A percentile compares a stretch with the other conserved stretches of the same genome.
Conservation (phyloP, 2,113 vertebrate species). For the Psittacula cyanocephala region DNA sequence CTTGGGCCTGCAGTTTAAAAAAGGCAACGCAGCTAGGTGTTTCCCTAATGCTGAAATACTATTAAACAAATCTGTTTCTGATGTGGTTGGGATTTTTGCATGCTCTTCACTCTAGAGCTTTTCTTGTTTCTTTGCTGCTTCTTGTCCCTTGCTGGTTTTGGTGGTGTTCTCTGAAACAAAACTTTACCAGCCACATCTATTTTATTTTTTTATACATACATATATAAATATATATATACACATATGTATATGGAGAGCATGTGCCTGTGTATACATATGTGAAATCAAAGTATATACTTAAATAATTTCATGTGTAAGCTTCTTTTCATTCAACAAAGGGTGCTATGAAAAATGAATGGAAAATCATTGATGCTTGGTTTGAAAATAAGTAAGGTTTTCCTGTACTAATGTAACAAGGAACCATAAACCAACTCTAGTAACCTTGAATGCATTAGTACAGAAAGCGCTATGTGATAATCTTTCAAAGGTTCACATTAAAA, state of each 20-base stretch:
- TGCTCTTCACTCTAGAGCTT: not conserved
- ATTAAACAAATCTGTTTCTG: not conserved
- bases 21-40: not conserved
- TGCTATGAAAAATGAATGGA: not conserved
- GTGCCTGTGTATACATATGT: not conserved
- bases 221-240: accelerated
- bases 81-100: not conserved
- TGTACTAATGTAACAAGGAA: not conserved
- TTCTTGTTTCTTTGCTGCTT: conserved; percentile 8
- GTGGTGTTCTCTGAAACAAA: not conserved
- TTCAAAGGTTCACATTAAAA: not conserved
- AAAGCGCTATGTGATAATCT: not conserved
- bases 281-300: not conserved
- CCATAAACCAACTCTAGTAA: not conserved
- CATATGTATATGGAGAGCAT: accelerated
- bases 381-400: not conserved
- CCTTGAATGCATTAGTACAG: not conserved
- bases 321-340: not conserved
- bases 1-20: not conserved
- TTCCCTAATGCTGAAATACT: not conserved
- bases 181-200: not conserved
- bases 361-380: not conserved
- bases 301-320: not conserved
- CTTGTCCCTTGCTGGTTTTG: conserved; percentile 47
- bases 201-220: not conserved